Evolutionary conservation across 1,140 invertebrate species (phyloP).

Genomic region (Bombus soroeensis): DNA sequence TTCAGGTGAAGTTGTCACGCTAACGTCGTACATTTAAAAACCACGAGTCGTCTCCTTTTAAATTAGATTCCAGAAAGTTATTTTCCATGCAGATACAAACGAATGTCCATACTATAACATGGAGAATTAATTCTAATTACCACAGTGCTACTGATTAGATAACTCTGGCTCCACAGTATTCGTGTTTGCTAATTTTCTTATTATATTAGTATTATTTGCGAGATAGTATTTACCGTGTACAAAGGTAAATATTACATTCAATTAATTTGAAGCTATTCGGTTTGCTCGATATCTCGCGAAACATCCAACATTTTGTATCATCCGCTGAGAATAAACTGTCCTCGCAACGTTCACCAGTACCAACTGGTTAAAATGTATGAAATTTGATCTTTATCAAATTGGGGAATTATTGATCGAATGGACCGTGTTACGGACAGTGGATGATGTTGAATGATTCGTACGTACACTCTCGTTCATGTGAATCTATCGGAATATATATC

Average conservation of each 20-base stretch:
- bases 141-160: not conserved
- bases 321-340: not conserved
- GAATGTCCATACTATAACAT: too few relatives aligned
- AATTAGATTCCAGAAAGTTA: not conserved
- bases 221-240: constrained; percentile 6
- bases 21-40: not conserved
- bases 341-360: not conserved
- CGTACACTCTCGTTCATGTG: too few relatives aligned
- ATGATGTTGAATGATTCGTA: not conserved
- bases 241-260: not conserved
- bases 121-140: constrained; percentile 19
- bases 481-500: too few relatives aligned
- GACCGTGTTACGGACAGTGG: too few relatives aligned
- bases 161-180: too few relatives aligned
- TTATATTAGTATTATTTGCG: not conserved
- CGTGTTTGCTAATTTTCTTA: not conserved
- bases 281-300: not conserved
- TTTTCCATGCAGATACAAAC: not conserved
- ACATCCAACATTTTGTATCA: not conserved
- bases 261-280: not conserved
- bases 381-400: not conserved
- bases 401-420: not conserved
- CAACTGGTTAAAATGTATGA: not conserved
- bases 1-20: not conserved
- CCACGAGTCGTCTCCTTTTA: not conserved